Percentiles rank a stretch among this genome's conserved stretches.
These are phyloP conservation scores for Cryptus viduatorius DNA, from an alignment of 2,888 invertebrate genomes.

Conservation along the genomic window DNA sequence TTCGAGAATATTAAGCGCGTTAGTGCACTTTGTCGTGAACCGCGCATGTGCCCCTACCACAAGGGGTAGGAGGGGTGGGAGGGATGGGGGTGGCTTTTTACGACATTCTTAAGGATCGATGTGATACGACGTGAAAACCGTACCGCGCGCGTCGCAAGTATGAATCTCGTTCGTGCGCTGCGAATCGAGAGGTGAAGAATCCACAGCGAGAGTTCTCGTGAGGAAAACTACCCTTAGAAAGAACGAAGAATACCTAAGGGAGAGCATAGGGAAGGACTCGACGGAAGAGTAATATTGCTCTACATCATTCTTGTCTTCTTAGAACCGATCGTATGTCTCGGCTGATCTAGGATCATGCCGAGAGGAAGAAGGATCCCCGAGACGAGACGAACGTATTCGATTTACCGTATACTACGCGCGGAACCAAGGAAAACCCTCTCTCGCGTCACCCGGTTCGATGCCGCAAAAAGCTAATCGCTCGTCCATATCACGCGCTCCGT, in stretches of 20 bases:
- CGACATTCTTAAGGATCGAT: constrained; percentile 41
- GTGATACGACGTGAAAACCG: constrained; percentile 1
- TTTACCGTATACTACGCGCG: constrained; percentile 44
- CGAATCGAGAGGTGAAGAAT: constrained; percentile 32
- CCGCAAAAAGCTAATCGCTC: constrained; percentile 64
- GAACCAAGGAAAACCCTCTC: constrained; percentile 29
- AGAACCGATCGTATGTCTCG: constrained; percentile 68
- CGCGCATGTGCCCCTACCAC: background rate
- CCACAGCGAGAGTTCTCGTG: constrained; percentile 35
- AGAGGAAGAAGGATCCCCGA: constrained; percentile 47
- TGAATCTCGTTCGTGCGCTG: constrained; percentile 56
- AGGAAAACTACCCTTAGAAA: background rate
- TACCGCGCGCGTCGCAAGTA: constrained; percentile 32
- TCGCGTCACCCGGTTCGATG: constrained; percentile 21
- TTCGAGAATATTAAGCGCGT: constrained; percentile 14
- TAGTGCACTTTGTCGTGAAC: constrained; percentile 19
- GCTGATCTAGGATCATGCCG: constrained; percentile 73
- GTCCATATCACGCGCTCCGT: constrained; percentile 55
- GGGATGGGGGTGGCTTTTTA: constrained; percentile 28
- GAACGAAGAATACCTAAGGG: constrained; percentile 44
- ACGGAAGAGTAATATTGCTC: constrained; percentile 62
- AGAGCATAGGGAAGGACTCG: constrained; percentile 40
- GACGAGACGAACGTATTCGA: constrained; percentile 65
- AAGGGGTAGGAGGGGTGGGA: background rate
- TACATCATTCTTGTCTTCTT: constrained; percentile 64